Conservation (phyloP, 2,797 vertebrate species). For the Sarcoramphus papa region DNA sequence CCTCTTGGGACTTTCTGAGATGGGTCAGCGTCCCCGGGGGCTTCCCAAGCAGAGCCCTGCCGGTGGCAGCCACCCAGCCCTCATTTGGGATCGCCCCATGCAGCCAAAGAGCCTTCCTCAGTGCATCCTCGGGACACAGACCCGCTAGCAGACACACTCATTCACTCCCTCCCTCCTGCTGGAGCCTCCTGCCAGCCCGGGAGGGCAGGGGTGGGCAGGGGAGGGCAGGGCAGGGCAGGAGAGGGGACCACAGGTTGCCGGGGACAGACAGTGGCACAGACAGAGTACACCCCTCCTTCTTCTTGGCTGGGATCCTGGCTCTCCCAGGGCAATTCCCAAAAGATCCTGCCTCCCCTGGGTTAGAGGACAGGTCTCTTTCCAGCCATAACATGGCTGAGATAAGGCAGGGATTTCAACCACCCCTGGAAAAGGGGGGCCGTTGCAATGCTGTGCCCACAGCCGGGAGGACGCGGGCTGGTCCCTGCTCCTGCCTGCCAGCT, state of each 20-base stretch:
- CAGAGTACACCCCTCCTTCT: not conserved
- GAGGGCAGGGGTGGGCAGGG: not conserved
- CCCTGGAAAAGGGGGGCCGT: not conserved
- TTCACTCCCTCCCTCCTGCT: not conserved
- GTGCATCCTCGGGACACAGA: fast-evolving
- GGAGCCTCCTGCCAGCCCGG: not conserved
- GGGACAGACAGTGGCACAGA: not conserved
- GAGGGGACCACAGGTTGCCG: too few relatives aligned
- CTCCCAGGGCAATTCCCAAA: not conserved
- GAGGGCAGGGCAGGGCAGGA: not conserved
- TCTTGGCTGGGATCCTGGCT: not conserved
- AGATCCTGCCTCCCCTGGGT: not conserved
- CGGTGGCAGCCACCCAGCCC: not conserved
- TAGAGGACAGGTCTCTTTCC: not conserved
- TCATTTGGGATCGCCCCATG: fast-evolving
- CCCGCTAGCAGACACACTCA: not conserved
- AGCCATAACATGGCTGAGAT: not conserved
- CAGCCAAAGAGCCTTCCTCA: not conserved
- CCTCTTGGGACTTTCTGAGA: not conserved
- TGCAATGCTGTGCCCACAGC: not conserved
- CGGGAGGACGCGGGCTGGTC: fast-evolving
- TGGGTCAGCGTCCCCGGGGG: fast-evolving
- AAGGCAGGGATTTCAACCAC: not conserved
- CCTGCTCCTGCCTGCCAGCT: not conserved
- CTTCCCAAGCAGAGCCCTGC: not conserved